phyloP scores from a whole-genome alignment of 2,797 vertebrate species.

The Meda fulgida region DNA sequence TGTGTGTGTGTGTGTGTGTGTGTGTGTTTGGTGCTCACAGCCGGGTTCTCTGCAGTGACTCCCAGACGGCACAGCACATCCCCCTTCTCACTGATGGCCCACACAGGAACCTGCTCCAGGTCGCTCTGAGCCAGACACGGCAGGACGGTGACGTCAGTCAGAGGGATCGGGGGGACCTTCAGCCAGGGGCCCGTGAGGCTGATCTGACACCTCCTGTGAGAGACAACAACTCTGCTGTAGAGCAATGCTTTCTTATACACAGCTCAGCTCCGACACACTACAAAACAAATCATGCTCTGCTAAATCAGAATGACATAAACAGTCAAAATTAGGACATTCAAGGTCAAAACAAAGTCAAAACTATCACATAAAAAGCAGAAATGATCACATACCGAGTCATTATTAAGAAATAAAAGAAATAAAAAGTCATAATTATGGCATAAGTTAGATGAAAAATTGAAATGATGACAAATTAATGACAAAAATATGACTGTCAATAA shows the following conservation, averaged over 20 bases:
- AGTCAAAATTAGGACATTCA: not conserved
- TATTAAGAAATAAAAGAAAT: not conserved
- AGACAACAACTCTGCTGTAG: constrained; percentile 6
- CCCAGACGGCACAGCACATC: constrained; percentile 93
- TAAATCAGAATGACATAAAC: not conserved
- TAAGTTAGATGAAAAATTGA: not conserved
- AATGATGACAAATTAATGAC: not conserved
- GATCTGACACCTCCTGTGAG: constrained; percentile 89
- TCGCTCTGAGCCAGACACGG: constrained; percentile 79
- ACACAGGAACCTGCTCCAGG: constrained; percentile 84
- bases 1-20: not conserved
- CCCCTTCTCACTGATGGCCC: constrained; percentile 95
- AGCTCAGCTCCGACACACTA: not conserved
- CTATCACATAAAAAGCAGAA: too few relatives aligned
- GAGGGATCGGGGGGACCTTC: constrained; percentile 86
- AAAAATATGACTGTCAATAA: not conserved
- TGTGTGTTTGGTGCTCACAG: constrained; percentile 40
- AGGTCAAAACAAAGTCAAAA: too few relatives aligned
- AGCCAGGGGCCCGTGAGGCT: constrained; percentile 89
- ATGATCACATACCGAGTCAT: too few relatives aligned
- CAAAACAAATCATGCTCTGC: not conserved
- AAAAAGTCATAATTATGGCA: not conserved
- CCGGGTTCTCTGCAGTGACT: constrained; percentile 82
- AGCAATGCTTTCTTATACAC: not conserved
- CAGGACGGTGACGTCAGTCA: constrained; percentile 91